Base-by-base conservation (phyloP, 2,113 vertebrate genomes). In the Aramus guarauna region DNA sequence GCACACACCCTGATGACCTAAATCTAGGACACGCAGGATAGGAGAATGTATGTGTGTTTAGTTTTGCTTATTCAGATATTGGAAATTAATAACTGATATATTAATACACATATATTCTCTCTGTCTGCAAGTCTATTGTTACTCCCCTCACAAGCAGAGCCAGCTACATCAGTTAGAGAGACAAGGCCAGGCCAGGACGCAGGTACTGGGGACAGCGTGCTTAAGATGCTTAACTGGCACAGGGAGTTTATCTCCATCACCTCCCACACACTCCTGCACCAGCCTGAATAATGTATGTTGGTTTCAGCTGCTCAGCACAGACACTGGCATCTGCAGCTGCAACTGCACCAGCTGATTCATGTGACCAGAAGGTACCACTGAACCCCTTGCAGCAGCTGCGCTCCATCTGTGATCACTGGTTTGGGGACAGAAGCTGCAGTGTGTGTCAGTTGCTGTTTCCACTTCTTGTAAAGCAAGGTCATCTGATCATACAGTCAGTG, bases 341-440 rank as follows among this genome's bases (percentile, higher is more conserved):
- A 96, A 90, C 50, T 85, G 86, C 79, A 92, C 41, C 94, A 85
- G 93, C 89, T 82, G 81, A 75, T 66, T 94, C 76, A 9, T 14
- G 80, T 81, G 90, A 95, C 77, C 91, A 90, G 80, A 75, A 96
- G 84, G 94, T 82, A 87, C 23, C 87, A 81, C 56, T 32, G 87
- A 92, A 60, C 13, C 69, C 77, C 81, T 56, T 29, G 24, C 87
- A 93, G 94, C 96, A 95, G 96, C 94, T 95, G 95, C 53, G 11
- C 84, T 94, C 93, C 90, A 94, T 89, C 92, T 96, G 96, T 29
- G 77, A 76, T 85, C 53, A 3, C 84, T 45, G 92, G 12, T 36
- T 14, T 76, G 96, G 94, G 92, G 74, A 95, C 87, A 94, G 90
- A 89, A 94, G 84, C 89, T 75, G 84, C 87, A 87, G 52, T 18